Evolutionary conservation across 2,888 invertebrate species (phyloP), one percentile per base, ranked within the genome.

Genomic region (Melieria omissa): DNA sequence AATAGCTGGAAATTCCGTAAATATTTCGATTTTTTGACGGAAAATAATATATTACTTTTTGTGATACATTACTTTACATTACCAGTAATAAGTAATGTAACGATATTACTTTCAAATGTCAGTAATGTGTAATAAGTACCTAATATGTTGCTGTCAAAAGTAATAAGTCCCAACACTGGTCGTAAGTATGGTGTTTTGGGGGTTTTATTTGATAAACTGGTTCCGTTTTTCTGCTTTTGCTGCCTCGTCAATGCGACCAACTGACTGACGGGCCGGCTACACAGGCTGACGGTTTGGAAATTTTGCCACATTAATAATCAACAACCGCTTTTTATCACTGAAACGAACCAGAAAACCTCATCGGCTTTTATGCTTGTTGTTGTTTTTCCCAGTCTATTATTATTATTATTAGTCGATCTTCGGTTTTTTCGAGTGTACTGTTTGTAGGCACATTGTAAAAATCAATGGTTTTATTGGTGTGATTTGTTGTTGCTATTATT

Each of bases 111-210:
- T n/a, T n/a, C n/a, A n/a, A n/a, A n/a, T n/a, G n/a, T n/a, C n/a
- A n/a, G n/a, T n/a, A n/a, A n/a, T n/a, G n/a, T n/a, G n/a, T n/a
- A n/a, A n/a, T n/a, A n/a, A n/a, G n/a, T n/a, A n/a, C n/a, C n/a
- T n/a, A n/a, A n/a, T n/a, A n/a, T n/a, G n/a, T n/a, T n/a, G n/a
- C n/a, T n/a, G n/a, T n/a, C n/a, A n/a, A n/a, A n/a, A n/a, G n/a
- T n/a, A n/a, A n/a, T n/a, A n/a, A n/a, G n/a, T n/a, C n/a, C n/a
- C n/a, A n/a, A n/a, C n/a, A n/a, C n/a, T n/a, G n/a, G 76, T 29
- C 29, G 29, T 78, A 78, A 79, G 77, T 78, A 79, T 70, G 67
- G 67, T 67, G 52, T 65, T 68, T 73, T 75, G 71, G 63, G 63
- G 67, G 67, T 71, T 71, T 61, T 72, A 62, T 72, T 67, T 58